Base-by-base conservation (phyloP, 2,888 invertebrate species). In the Mesorhabditis belari region DNA sequence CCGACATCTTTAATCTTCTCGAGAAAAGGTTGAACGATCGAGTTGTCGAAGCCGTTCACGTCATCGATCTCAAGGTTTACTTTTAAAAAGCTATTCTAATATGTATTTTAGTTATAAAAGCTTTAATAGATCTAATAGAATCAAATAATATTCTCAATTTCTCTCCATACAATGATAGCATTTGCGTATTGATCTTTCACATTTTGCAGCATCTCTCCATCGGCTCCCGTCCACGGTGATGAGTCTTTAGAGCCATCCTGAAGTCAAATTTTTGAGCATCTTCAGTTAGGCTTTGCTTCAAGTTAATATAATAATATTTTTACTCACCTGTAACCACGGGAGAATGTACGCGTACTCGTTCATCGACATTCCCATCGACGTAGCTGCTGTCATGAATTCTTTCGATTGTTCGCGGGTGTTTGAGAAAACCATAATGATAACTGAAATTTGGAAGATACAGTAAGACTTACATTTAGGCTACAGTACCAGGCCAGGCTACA, bases 191-290 rank as follows among this genome's bases (percentile, higher is more conserved):
- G 73, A 56, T 77, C 76, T 54, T 75, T 77, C 23, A 80, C 71
- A 54, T 80, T 77, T 57, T 79, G 79, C 27, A 77, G 65, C 66
- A 74, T 73, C 17, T 75, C 71, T 19, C 79, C 79, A 54, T 79
- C 79, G 5, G 73, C 57, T 24, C 79, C 79, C 21, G 75, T 73
- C 79, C 79, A 79, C 4, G 79, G 79, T 21, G 77, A 68, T 21
- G 74, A 61, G 63, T 79, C 79, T 60, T 80, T 79, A 12, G 74
- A 71, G 24, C 77, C 79, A 49, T 77, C 70, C 61, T 63, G 52
- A 19, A 23, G 44, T n/a, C 12, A 1, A 35, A 35, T 17, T 17
- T 35, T n/a, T 35, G 44, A n/a, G n/a, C n/a, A n/a, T n/a, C n/a
- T n/a, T n/a, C n/a, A n/a, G n/a, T n/a, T n/a, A n/a, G n/a, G n/a